A percentile compares a stretch with the other conserved stretches of the same genome.
Evolutionary conservation across 2,797 vertebrate species (phyloP).

Genomic region (Smutsia temminckii): DNA sequence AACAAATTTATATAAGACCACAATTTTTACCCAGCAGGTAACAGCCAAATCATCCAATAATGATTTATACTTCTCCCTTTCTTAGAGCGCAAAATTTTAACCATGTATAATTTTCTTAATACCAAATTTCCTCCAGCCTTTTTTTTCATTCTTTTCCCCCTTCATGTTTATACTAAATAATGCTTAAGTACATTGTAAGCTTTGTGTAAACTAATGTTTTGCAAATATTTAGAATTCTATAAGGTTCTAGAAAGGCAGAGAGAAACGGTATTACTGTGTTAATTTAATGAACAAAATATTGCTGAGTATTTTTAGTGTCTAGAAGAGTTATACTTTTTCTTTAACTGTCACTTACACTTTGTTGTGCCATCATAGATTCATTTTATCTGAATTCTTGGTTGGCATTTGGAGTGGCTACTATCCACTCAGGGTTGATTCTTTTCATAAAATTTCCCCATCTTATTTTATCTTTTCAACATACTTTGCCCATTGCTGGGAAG

Average conservation of each 20-base stretch:
- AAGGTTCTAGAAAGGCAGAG: neutral
- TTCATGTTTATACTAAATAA: neutral
- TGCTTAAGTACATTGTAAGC: neutral
- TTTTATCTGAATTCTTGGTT: constrained; percentile 77
- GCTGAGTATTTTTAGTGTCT: neutral
- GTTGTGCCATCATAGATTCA: constrained; percentile 60
- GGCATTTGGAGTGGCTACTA: constrained; percentile 68
- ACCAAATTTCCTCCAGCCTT: neutral
- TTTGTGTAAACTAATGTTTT: neutral
- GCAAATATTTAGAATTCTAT: neutral
- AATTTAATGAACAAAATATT: constrained; percentile 34
- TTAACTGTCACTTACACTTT: constrained; percentile 63
- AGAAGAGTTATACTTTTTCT: constrained; percentile 53
- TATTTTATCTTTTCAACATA: constrained; percentile 48
- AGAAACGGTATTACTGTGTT: constrained; percentile 54
- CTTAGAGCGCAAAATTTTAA: constrained; percentile 8
- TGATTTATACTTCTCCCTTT: neutral
- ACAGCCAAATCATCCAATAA: constrained; percentile 16
- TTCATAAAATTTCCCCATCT: constrained; percentile 50
- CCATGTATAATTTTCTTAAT: constrained; percentile 13
- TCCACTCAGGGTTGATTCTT: constrained; percentile 39
- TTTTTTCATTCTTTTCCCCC: neutral
- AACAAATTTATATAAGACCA: neutral
- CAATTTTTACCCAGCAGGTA: neutral
- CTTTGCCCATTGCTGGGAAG: neutral